A percentile compares a stretch with the other conserved stretches of the same genome.
Evolutionary conservation across 2,113 vertebrate genomes (phyloP).

Genomic region (Narcine bancroftii): DNA sequence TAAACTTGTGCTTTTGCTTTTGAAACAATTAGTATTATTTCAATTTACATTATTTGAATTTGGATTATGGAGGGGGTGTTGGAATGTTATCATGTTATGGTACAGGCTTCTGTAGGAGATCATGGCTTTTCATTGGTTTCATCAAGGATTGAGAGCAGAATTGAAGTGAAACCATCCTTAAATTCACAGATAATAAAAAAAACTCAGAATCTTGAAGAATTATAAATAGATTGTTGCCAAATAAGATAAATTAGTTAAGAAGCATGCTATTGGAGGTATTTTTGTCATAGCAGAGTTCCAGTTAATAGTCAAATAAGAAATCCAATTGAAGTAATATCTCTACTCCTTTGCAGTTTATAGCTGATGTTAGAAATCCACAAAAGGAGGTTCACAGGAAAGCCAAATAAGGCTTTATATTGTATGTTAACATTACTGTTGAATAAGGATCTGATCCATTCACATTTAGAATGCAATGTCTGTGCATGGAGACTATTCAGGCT

Average conservation of each 20-base stretch:
- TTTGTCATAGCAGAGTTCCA: neutral
- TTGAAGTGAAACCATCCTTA: neutral
- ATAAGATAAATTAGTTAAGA: neutral
- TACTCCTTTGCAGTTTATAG: neutral
- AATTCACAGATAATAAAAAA: neutral
- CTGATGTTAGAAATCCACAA: neutral
- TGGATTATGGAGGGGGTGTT: neutral
- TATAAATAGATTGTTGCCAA: neutral
- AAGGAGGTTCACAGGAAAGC: neutral
- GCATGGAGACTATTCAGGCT: neutral
- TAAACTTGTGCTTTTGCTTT: neutral
- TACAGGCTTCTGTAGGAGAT: neutral
- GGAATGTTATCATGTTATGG: neutral
- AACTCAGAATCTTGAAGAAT: neutral
- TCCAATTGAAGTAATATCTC: neutral
- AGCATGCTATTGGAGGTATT: too few relatives aligned
- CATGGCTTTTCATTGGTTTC: neutral
- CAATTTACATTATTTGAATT: neutral
- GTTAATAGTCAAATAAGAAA: neutral
- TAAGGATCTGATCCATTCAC: neutral
- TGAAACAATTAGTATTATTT: too few relatives aligned
- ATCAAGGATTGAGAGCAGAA: neutral
- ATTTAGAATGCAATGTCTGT: too few relatives aligned
- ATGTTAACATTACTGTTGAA: neutral
- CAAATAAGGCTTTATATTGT: neutral